These are phyloP conservation scores for Lycia hirtaria DNA, from an alignment of 2,888 invertebrate genomes.

Conservation along the genomic window DNA sequence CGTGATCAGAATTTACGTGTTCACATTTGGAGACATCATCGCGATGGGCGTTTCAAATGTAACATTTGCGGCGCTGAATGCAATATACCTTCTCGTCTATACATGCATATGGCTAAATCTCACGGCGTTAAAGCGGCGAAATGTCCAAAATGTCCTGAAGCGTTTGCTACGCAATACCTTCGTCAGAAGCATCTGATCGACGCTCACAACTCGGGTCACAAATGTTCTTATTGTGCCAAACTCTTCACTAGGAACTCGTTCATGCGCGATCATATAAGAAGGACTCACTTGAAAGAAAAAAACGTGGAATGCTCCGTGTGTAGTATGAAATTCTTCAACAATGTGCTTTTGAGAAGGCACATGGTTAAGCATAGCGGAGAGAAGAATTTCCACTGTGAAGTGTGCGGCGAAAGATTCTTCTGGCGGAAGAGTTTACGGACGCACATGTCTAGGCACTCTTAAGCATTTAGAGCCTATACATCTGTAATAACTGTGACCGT, in stretches of 20 bases:
- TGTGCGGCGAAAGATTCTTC: conserved; percentile 86
- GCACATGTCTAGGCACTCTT: conserved; percentile 80
- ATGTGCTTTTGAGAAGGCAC: conserved; percentile 70
- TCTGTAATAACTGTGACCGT: no score
- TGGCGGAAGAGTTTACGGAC: conserved; percentile 86
- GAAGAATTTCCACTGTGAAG: conserved; percentile 85
- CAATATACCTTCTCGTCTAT: conserved; percentile 75
- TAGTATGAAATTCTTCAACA: conserved; percentile 77
- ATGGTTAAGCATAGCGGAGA: conserved; percentile 83
- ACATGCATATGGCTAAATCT: conserved; percentile 78
- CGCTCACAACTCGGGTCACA: conserved; percentile 77
- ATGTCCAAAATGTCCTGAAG: conserved; percentile 73
- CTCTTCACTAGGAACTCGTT: conserved; percentile 73
- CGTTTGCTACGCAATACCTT: conserved; percentile 81
- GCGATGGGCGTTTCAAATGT: conserved; percentile 75
- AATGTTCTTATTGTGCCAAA: conserved; percentile 75
- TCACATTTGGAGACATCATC: conserved; percentile 77
- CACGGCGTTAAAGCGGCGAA: conserved; percentile 78
- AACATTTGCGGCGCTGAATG: conserved; percentile 73
- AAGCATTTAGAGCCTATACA: conserved; percentile 56
- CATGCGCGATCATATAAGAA: conserved; percentile 72
- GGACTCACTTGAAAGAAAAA: conserved; percentile 78
- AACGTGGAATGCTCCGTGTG: conserved; percentile 78
- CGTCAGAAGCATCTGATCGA: conserved; percentile 83
- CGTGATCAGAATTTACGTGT: conserved; percentile 77